Evolutionary conservation across 2,797 vertebrate genomes (phyloP), one percentile per base, ranked within the genome.

Genomic region (Melanotaenia maccullochi): DNA sequence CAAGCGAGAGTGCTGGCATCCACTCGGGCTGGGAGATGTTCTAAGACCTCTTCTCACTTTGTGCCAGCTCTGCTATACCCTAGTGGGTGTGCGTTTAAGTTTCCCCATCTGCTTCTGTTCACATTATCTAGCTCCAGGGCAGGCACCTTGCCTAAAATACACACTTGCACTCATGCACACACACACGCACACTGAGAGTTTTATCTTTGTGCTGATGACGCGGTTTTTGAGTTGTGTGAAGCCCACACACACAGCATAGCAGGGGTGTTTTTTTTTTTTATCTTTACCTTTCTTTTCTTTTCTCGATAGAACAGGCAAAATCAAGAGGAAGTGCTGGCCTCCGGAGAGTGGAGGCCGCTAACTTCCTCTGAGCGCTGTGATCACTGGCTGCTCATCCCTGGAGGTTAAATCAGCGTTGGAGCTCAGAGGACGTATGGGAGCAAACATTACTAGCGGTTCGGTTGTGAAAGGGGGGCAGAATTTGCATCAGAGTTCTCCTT

Each of bases 71-170:
- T 88, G 91, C 91, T 93, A 90, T 93, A 92, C 92, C 92, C 91
- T 86, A 90, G 92, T 93, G 92, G 92, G 89, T 89, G 90, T 93
- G 84, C 91, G 82, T 92, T 91, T 90, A 93, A 91, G 92, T 93
- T 93, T 90, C 91, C 89, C 91, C 92, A 93, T 93, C 89, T 93
- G 93, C 90, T 93, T 93, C 91, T 91, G 90, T 90, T 92, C 91
- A 91, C 91, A 93, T 91, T 91, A 93, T 93, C 92, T 91, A 86
- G 93, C 93, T 93, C 85, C 87, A 90, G 93, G 93, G 91, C 90
- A 93, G 88, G 87, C 89, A 93, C 91, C 90, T 90, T 90, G 88
- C 90, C 88, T 87, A 90, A 91, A 92, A 93, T 88, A 92, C 90
- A 90, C 87, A 90, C 87, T 85, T 66, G 57, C 83, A 81, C 86